These are phyloP conservation scores for Leucophenga varia DNA, from an alignment of 1,140 invertebrate species.

Conservation along the genomic window DNA sequence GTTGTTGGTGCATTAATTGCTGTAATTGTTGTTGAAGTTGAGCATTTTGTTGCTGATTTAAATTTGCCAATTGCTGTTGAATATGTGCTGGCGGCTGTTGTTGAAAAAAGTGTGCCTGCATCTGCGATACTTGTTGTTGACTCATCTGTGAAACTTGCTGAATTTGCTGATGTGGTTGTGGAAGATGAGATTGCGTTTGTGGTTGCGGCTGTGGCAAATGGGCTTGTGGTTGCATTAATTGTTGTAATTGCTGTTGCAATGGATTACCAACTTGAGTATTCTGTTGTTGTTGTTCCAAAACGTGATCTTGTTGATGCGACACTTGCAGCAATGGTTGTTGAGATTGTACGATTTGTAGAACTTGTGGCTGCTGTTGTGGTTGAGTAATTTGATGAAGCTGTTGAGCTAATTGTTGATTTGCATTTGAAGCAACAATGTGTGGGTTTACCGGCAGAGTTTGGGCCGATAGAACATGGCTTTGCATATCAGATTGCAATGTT, in stretches of 20 bases:
- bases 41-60: slow-evolving; percentile 4
- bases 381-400: slow-evolving; percentile 56
- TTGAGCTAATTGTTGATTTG: slow-evolving; percentile 53
- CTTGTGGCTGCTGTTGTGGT: slow-evolving; percentile 55
- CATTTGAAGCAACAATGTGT: slow-evolving; percentile 57
- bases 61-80: slow-evolving; percentile 25
- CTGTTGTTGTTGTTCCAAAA: too few species aligned
- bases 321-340: background rate
- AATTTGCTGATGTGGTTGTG: slow-evolving; percentile 25
- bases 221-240: slow-evolving; percentile 35
- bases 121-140: slow-evolving; percentile 25
- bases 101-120: slow-evolving; percentile 24
- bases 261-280: slow-evolving; percentile 49
- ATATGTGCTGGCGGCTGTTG: slow-evolving; percentile 11
- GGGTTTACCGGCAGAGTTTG: slow-evolving; percentile 29
- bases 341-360: slow-evolving; percentile 45
- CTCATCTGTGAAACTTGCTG: too few species aligned
- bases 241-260: slow-evolving; percentile 45
- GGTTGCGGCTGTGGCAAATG: slow-evolving; percentile 15
- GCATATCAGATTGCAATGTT: slow-evolving; percentile 1
- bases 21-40: slow-evolving; percentile 25
- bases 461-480: slow-evolving; percentile 15
- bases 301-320: slow-evolving; percentile 51
- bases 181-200: slow-evolving; percentile 14
- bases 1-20: slow-evolving; percentile 4